A percentile compares a stretch with the other conserved stretches of the same genome.
These are phyloP conservation scores for Glaucidium brasilianum DNA, from an alignment of 2,113 vertebrate species.

Conservation along the genomic window DNA sequence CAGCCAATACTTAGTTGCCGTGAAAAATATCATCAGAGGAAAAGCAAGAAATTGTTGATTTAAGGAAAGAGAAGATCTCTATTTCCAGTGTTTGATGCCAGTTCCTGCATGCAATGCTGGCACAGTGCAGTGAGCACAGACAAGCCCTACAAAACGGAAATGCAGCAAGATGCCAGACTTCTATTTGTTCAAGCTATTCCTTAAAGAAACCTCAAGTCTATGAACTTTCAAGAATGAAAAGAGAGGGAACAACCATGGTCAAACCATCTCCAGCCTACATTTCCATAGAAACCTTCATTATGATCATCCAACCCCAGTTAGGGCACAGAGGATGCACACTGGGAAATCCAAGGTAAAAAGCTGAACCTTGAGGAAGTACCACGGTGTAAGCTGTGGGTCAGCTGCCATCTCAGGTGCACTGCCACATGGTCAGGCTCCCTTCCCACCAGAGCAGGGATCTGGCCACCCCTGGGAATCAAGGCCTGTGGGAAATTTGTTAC, in stretches of 20 bases:
- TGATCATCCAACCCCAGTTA: not conserved
- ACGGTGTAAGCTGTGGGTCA: not conserved
- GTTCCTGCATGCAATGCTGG: not conserved
- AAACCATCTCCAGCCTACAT: not conserved
- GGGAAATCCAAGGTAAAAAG: not conserved
- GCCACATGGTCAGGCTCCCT: not conserved
- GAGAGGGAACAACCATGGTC: not conserved
- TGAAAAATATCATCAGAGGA: not conserved
- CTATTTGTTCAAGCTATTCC: not conserved
- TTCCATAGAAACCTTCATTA: not conserved
- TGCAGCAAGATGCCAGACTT: not conserved
- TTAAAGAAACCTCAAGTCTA: not conserved
- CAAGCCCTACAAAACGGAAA: not conserved
- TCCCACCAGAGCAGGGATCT: not conserved
- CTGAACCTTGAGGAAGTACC: not conserved
- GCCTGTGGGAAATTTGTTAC: not conserved
- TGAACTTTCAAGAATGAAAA: not conserved
- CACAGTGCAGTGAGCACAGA: not conserved
- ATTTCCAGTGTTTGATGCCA: not conserved
- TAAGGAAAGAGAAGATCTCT: not conserved
- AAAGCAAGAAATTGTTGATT: not conserved
- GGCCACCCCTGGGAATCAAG: not conserved
- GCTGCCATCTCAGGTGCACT: not conserved
- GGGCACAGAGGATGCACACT: fast-evolving
- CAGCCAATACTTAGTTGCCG: not conserved